Evolutionary conservation across 2,888 invertebrate species (phyloP), one percentile per base, ranked within the genome.

Genomic region (Meghimatium bilineatum): DNA sequence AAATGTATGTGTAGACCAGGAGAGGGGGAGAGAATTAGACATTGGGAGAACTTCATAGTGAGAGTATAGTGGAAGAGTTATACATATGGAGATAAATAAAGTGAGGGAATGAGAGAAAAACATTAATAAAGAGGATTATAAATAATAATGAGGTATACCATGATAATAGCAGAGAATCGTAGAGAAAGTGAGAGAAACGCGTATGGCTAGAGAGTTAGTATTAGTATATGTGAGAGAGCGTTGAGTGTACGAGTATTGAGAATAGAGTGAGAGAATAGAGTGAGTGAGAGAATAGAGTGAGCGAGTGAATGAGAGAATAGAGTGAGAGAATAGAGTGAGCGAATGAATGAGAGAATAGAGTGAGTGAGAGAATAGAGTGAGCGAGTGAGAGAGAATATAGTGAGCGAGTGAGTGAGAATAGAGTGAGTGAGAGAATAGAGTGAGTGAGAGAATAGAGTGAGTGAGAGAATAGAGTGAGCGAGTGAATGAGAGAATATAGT

Each of bases 21-120:
- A 74, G n/a, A 14, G 63, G 66, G 63, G 2, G 44, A 75, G 29
- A 10, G 44, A 75, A 29, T 63, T 29, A 66, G 44, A 82, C 63
- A 63, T 12, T 44, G 29, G 75, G 38, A 80, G 34, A 72, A 2
- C 60, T 56, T 60, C 23, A 10, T 12, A 72, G 29, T 34, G n/a
- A 72, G 1, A 23, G 52, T n/a, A n/a, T n/a, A 75, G 63, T 66
- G 63, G 44, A 34, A 10, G 44, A 75, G 44, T 63, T 29, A 66
- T 29, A 82, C 63, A 63, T 12, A 66, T 26, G 75, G 38, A 80
- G 34, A 72, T 3, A 72, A 56, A 72, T 32, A 10, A 26, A 72
- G 29, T 34, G n/a, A 72, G 1, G 3, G 52, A 52, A 29, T 17
- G 69, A 44, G 49, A 44, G n/a, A 44, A 12, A 12, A 44, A 44